Conservation (phyloP, 2,888 invertebrate genomes). For the Hypolimnas misippus region DNA sequence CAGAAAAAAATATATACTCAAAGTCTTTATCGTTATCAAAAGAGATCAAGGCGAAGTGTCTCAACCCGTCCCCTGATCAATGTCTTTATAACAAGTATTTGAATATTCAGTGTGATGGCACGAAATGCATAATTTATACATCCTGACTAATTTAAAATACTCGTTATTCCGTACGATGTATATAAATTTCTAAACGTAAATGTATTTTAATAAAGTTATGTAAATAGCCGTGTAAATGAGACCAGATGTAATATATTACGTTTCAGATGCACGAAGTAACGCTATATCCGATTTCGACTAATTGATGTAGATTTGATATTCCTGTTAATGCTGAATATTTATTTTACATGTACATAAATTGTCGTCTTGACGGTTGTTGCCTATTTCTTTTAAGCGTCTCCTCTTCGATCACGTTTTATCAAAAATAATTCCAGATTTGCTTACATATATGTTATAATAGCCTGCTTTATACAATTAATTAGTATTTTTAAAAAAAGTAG, state of each 20-base stretch:
- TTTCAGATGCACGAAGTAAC: slow-evolving; percentile 18
- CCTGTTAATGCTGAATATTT: neutral
- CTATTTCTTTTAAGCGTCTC: neutral
- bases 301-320: slow-evolving; percentile 19
- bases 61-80: slow-evolving; percentile 31
- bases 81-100: slow-evolving; percentile 35
- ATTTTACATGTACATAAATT: slow-evolving; percentile 1
- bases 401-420: too few species aligned
- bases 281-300: slow-evolving; percentile 31
- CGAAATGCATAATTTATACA: slow-evolving; percentile 36
- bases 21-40: slow-evolving; percentile 29
- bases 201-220: slow-evolving; percentile 24
- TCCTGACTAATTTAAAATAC: slow-evolving; percentile 32
- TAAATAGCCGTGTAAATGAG: slow-evolving; percentile 33
- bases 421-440: too few species aligned
- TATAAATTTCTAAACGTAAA: slow-evolving; percentile 21
- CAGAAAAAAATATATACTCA: slow-evolving; percentile 49
- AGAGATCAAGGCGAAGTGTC: slow-evolving; percentile 33
- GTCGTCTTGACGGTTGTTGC: neutral
- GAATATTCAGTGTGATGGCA: slow-evolving; percentile 33
- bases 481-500: too few species aligned
- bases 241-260: slow-evolving; percentile 29
- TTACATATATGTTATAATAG: too few species aligned
- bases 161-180: slow-evolving; percentile 18
- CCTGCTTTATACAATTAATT: too few species aligned